Evolutionary conservation across 2,888 invertebrate genomes (phyloP).

Genomic region (Gibbula magus): DNA sequence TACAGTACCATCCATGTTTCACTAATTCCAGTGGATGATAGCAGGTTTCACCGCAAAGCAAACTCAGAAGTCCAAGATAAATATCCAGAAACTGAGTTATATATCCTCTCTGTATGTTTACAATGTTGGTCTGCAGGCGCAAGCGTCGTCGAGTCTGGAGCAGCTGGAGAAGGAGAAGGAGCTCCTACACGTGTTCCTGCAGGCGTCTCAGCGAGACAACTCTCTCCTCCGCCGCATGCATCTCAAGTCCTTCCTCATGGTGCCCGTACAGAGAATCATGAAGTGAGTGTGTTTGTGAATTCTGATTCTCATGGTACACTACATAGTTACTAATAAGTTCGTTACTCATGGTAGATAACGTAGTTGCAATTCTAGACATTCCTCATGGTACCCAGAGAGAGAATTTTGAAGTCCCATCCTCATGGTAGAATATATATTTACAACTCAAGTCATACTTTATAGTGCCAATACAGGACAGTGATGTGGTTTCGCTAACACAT

Average conservation of each 20-base stretch:
- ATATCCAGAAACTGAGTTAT: too few relatives aligned
- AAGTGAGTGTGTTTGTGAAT: constrained; percentile 80
- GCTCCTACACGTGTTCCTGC: constrained; percentile 91
- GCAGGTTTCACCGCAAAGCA: too few relatives aligned
- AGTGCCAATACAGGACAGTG: constrained; percentile 89
- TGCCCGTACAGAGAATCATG: constrained; percentile 96
- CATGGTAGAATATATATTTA: too few relatives aligned
- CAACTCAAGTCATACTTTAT: constrained; percentile 96
- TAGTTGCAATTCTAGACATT: too few relatives aligned
- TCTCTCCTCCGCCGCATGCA: constrained; percentile 94
- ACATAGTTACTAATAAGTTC: neutral
- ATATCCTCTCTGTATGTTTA: too few relatives aligned
- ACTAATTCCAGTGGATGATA: too few relatives aligned
- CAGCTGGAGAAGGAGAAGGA: constrained; percentile 96
- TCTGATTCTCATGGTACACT: neutral
- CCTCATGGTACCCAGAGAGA: too few relatives aligned
- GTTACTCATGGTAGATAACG: too few relatives aligned
- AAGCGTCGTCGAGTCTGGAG: constrained; percentile 89
- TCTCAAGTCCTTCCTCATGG: constrained; percentile 97
- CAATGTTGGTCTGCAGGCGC: constrained; percentile 79
- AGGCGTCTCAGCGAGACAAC: constrained; percentile 98
- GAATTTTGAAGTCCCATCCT: too few relatives aligned
- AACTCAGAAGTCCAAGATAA: too few relatives aligned
- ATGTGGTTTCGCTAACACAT: too few relatives aligned
- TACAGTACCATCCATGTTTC: too few relatives aligned